A percentile compares a stretch with the other conserved stretches of the same genome.
phyloP scores from a whole-genome alignment of 2,113 vertebrate species.

The Urocynchramus pylzowi region DNA sequence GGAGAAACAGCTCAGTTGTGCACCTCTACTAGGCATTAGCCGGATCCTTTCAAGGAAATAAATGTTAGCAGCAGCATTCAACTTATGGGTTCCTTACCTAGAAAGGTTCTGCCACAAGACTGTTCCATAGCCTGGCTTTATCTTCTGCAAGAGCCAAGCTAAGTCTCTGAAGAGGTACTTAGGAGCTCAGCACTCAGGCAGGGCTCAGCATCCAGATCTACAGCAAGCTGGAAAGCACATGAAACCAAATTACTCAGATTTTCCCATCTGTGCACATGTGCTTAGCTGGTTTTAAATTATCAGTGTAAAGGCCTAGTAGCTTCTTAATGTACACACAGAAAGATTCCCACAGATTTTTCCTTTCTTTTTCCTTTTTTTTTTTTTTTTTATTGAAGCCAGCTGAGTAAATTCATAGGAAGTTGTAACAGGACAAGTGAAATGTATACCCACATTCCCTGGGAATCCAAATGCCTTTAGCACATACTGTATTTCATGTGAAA shows the following conservation, averaged over 20 bases:
- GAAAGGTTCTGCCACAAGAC: not conserved
- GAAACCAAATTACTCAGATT: conserved; percentile 61
- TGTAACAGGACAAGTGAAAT: conserved; percentile 70
- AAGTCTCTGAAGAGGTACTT: not conserved
- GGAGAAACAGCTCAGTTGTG: not conserved
- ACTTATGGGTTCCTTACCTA: not conserved
- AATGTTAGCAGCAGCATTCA: not conserved
- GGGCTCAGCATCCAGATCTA: not conserved
- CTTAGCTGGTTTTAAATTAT: conserved; percentile 70
- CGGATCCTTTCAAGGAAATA: not conserved
- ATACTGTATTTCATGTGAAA: conserved; percentile 49
- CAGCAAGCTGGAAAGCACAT: conserved; percentile 38
- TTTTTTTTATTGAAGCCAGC: conserved; percentile 71
- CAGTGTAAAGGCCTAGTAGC: conserved; percentile 66
- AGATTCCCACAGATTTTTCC: conserved; percentile 72
- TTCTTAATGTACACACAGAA: conserved; percentile 67
- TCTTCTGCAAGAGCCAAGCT: not conserved
- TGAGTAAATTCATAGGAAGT: conserved; percentile 70
- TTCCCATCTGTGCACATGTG: conserved; percentile 69
- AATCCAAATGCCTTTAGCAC: conserved; percentile 60
- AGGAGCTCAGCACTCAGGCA: not conserved
- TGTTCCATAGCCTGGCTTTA: not conserved
- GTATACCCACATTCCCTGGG: conserved; percentile 63
- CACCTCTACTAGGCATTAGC: not conserved
- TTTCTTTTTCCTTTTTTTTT: not conserved